Conservation (phyloP, 2,888 invertebrate genomes). For the Allolobophora icterica region DNA sequence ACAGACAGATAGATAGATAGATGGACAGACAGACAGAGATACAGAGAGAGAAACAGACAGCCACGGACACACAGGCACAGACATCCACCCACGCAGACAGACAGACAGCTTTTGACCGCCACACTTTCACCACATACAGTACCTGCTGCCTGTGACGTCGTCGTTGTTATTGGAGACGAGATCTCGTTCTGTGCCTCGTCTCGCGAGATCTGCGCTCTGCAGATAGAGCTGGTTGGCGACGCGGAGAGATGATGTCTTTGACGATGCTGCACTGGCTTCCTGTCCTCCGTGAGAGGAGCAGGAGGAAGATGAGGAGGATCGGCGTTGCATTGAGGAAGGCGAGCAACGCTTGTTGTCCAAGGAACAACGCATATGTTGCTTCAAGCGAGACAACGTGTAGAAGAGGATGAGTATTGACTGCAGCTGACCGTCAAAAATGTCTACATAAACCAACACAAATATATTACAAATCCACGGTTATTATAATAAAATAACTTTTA, state of each 20-base stretch:
- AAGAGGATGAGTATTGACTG: constrained; percentile 92
- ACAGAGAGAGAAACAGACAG: not conserved
- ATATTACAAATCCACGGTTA: too few relatives aligned
- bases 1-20: constrained; percentile 23
- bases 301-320: not conserved
- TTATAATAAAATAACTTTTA: too few relatives aligned
- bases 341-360: constrained; percentile 2
- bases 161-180: constrained; percentile 24
- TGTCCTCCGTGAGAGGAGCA: not conserved
- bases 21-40: not conserved
- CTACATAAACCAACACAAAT: constrained; percentile 63
- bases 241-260: not conserved
- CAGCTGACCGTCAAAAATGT: constrained; percentile 90
- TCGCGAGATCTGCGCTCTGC: not conserved
- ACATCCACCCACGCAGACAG: not conserved
- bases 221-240: not conserved
- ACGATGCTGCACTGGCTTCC: not conserved
- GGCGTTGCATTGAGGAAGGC: not conserved
- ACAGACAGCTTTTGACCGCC: not conserved
- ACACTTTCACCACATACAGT: not conserved
- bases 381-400: constrained; percentile 91
- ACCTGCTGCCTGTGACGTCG: constrained; percentile 7
- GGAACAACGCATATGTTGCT: constrained; percentile 72
- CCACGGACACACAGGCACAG: not conserved
- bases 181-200: not conserved